Evolutionary conservation across 2,888 invertebrate genomes (phyloP), one percentile per base, ranked within the genome.

Genomic region (Allolobophora icterica): DNA sequence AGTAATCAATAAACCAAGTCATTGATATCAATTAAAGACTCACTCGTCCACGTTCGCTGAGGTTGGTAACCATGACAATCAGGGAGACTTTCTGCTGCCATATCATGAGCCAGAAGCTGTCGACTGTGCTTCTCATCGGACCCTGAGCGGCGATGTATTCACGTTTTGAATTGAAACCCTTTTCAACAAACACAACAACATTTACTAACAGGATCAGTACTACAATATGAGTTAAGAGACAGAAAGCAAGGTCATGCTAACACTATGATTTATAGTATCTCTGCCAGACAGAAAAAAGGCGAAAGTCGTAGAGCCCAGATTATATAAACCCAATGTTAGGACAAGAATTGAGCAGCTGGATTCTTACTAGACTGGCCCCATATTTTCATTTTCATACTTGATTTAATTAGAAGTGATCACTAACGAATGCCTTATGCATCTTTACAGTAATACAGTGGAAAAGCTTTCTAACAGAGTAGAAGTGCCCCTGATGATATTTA

Each of bases 41-140:
- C 24, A 90, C 90, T 35, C 90, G 45, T 52, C 90, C 91, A 58
- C 89, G 87, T 35, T 99, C 99, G 92, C 98, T 97, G 96, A 98
- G 99, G 93, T 98, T 97, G 35, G 99, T 99, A 92, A 99, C 96
- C 98, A 99, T 99, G 89, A 99, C 98, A 94, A 99, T 98, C 92
- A 98, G 98, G 93, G 98, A 97, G 91, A 98, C 97, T 95, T 98
- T 98, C 93, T 98, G 98, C 96, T 99, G 99, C 99, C 99, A 99
- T 94, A 98, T 97, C 98, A 99, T 99, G 94, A 99, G 97, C 99
- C 99, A 99, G 96, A 99, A 99, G 96, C 99, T 99, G 95, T 99
- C 99, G 92, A 98, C 96, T 3, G 99, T 99, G 92, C 98, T 98
- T 95, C 98, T 99, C 94, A 99, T 96, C 42, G 99, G 99, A 58